Percentiles rank a stretch among this genome's conserved stretches.
Evolutionary conservation across 2,113 vertebrate genomes (phyloP).

Genomic region (Eptatretus burgeri): DNA sequence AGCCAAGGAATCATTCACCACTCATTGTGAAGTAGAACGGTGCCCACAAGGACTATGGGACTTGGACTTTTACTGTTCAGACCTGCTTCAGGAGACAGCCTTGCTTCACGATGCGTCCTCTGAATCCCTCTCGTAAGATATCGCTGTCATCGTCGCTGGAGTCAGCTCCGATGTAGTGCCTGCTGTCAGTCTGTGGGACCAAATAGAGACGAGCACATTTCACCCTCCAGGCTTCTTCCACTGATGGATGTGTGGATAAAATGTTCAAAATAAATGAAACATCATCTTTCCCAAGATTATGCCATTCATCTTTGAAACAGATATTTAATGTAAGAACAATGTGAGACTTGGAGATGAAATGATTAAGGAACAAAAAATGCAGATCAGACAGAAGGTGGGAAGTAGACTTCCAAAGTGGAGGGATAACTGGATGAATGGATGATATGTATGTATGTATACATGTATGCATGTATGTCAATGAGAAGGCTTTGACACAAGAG

Average conservation of each 20-base stretch:
- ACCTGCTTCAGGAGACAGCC: conserved; percentile 81
- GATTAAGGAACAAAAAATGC: no score
- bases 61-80: no score
- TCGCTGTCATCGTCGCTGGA: conserved; percentile 67
- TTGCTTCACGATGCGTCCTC: conserved; percentile 68
- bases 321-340: conserved; percentile 76
- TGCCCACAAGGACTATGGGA: no score
- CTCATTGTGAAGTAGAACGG: no score
- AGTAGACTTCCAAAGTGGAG: no score
- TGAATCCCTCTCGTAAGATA: conserved; percentile 60
- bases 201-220: background rate
- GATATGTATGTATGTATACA: no score
- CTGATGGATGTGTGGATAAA: background rate
- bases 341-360: no score
- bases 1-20: no score
- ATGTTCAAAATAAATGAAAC: background rate
- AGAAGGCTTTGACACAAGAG: background rate
- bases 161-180: conserved; percentile 72
- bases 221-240: no score
- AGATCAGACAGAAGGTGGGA: no score
- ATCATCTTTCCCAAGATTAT: background rate
- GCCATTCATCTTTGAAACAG: background rate
- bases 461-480: no score
- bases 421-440: no score
- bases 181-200: conserved; percentile 36